phyloP scores from a whole-genome alignment of 1,140 invertebrate genomes.

The Eriosoma lanigerum region DNA sequence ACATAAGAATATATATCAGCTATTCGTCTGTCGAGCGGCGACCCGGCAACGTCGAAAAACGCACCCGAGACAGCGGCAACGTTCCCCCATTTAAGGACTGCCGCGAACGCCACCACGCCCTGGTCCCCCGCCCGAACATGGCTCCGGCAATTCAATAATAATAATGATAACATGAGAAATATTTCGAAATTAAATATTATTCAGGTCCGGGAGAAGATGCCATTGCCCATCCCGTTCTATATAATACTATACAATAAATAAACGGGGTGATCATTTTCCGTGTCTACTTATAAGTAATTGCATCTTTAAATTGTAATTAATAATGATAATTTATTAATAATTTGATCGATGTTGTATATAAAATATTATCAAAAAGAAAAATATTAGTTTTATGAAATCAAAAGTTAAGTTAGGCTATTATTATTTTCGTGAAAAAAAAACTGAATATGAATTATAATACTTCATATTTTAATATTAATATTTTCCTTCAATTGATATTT shows the following conservation, averaged over 20 bases:
- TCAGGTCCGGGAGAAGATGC: not conserved
- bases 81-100: conserved; percentile 51
- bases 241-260: not conserved
- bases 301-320: too few relatives aligned
- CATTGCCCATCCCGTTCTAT: not conserved
- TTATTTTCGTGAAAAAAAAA: too few relatives aligned
- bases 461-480: too few relatives aligned
- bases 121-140: conserved; percentile 33
- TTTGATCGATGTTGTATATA: too few relatives aligned
- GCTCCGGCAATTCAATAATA: conserved; percentile 34
- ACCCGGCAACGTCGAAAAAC: conserved; percentile 50
- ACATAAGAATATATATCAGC: not conserved
- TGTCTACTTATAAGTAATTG: too few relatives aligned
- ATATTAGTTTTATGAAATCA: too few relatives aligned
- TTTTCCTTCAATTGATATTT: too few relatives aligned
- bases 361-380: too few relatives aligned
- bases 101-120: conserved; percentile 37
- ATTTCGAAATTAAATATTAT: conserved; percentile 35
- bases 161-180: not conserved
- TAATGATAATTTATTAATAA: too few relatives aligned
- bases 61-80: conserved; percentile 46
- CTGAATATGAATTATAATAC: too few relatives aligned
- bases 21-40: not conserved
- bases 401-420: too few relatives aligned
- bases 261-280: too few relatives aligned